phyloP scores from a whole-genome alignment of 2,113 vertebrate species.

The Spheniscus mendiculus region DNA sequence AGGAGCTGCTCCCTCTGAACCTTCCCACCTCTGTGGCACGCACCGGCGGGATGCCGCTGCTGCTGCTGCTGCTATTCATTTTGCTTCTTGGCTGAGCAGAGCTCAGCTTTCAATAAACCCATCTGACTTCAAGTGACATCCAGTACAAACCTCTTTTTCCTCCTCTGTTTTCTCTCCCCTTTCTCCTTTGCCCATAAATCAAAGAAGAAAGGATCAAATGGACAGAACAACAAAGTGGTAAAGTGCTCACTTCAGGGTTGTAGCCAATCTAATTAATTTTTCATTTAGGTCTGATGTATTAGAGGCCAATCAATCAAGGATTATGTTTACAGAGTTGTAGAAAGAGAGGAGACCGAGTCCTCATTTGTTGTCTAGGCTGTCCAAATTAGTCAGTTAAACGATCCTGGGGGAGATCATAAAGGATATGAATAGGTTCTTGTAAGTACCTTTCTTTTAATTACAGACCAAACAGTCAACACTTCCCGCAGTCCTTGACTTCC shows the following conservation, averaged over 20 bases:
- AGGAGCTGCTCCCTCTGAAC: not conserved
- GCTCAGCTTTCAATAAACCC: constrained; percentile 11
- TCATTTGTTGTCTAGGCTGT: constrained; percentile 79
- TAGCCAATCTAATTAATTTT: constrained; percentile 86
- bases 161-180: constrained; percentile 28
- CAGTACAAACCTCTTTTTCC: constrained; percentile 39
- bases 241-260: constrained; percentile 74
- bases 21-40: rapidly evolving
- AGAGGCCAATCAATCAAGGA: constrained; percentile 82
- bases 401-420: constrained; percentile 75
- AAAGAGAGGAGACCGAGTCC: constrained; percentile 63
- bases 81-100: not conserved
- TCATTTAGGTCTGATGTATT: constrained; percentile 84
- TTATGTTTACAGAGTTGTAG: constrained; percentile 82
- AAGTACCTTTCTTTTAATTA: constrained; percentile 84
- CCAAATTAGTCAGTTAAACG: constrained; percentile 77
- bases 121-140: constrained; percentile 6
- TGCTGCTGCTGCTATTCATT: not conserved
- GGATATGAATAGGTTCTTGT: constrained; percentile 72
- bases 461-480: constrained; percentile 64
- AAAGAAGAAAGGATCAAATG: constrained; percentile 78
- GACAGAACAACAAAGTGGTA: constrained; percentile 71
- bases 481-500: constrained; percentile 45
- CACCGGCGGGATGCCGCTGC: rapidly evolving
- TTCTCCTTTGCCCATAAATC: constrained; percentile 72